Conservation (phyloP, 2,797 vertebrate genomes). For the Onychomys torridus region DNA sequence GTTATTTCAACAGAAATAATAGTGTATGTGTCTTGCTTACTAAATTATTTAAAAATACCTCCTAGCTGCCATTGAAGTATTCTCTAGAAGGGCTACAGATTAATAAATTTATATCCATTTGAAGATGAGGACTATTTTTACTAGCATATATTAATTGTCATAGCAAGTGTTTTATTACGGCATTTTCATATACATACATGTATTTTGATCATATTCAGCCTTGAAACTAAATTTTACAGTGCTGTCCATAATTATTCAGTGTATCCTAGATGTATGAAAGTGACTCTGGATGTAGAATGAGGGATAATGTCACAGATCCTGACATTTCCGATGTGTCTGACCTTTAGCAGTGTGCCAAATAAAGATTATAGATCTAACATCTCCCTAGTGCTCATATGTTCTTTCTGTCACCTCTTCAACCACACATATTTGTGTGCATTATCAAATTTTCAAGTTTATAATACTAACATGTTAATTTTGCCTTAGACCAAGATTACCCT, state of each 20-base stretch:
- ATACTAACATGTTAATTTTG: not conserved
- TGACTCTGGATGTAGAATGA: not conserved
- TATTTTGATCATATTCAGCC: not conserved
- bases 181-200: not conserved
- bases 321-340: not conserved
- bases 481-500: not conserved
- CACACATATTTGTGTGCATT: not conserved
- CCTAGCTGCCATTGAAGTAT: not conserved
- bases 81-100: not conserved
- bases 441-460: not conserved
- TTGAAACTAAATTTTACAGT: not conserved
- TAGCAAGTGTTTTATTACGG: not conserved
- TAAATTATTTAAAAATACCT: conserved; percentile 79
- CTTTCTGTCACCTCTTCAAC: not conserved
- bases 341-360: not conserved
- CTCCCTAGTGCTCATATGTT: not conserved
- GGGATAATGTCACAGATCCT: not conserved
- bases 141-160: not conserved
- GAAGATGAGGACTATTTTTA: not conserved
- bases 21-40: conserved; percentile 72
- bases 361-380: not conserved
- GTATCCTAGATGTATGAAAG: not conserved
- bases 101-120: not conserved
- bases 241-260: not conserved
- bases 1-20: conserved; percentile 77